phyloP scores from a whole-genome alignment of 1,140 invertebrate species.

The Physella acuta region DNA sequence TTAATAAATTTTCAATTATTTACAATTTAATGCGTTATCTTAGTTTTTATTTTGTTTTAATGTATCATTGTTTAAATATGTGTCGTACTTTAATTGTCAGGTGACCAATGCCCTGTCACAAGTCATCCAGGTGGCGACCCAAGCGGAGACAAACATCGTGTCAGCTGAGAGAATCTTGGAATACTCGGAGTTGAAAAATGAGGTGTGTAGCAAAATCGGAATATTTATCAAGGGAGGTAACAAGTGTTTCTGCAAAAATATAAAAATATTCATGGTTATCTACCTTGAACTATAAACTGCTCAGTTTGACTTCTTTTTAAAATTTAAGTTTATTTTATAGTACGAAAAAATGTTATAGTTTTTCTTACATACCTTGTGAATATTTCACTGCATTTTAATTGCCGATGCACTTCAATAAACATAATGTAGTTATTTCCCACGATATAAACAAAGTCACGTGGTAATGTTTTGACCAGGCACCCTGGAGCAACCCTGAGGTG shows the following conservation, averaged over 20 bases:
- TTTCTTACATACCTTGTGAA: no score
- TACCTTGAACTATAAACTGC: background rate
- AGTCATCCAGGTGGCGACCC: constrained; percentile 7
- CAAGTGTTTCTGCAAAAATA: background rate
- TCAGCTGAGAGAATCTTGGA: constrained; percentile 21
- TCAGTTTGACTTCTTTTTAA: background rate
- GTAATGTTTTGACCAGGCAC: no score
- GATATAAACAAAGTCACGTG: no score
- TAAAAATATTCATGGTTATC: background rate
- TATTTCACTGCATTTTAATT: no score
- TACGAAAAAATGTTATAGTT: no score
- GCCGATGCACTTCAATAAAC: no score
- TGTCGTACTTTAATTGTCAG: background rate
- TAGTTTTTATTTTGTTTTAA: no score
- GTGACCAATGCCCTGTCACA: constrained; percentile 6
- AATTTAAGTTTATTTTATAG: background rate
- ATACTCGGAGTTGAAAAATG: constrained; percentile 4
- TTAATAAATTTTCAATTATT: no score
- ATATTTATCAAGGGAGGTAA: background rate
- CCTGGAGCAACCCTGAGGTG: background rate
- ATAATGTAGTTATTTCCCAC: no score
- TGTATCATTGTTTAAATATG: no score
- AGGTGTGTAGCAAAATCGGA: background rate
- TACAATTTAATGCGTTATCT: no score
- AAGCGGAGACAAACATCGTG: constrained; percentile 24